Evolutionary conservation across 2,797 vertebrate species (phyloP), one percentile per base, ranked within the genome.

Genomic region (Spinibarbus caldwelli): DNA sequence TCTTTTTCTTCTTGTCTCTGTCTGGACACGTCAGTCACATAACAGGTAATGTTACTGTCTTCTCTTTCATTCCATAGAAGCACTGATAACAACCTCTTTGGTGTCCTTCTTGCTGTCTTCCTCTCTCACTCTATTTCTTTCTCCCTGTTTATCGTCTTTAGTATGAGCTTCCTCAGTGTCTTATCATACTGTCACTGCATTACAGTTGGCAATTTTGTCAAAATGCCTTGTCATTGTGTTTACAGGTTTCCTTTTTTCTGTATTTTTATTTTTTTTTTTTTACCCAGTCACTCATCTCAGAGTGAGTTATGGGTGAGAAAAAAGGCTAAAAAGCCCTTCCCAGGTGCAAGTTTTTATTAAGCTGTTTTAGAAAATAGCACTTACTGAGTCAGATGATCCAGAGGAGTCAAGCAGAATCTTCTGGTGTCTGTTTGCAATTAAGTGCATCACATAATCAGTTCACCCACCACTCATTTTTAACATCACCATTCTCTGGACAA

Each of bases 11-110:
- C 89, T 89, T 82, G 76, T 90, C 76, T 82, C 91, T 95, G 95
- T 95, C 94, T 95, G 94, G 93, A 95, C 94, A 93, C 95, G 94
- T 95, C 94, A 94, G 95, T 95, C 94, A 92, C 92, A 88, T 94
- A 95, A 95, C 93, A 95, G 94, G 95, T 95, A 95, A 94, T 91
- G 92, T 91, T 93, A 88, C 93, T 93, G 91, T 89, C 91, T 91
- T 84, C 57, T 72, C 86, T 90, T 89, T 90, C 88, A 86, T 79
- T 76, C 84, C 70, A 59, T 68, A 70, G 41, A 85, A 86, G 43
- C 84, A 67, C 77, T 41, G 77, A 83, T 87, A 73, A 72, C 75
- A 52, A 52, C 49, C 64, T 81, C 72, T 62, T 73, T 49, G 34
- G 36, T 77, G 45, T 72, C 71, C 59, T 43, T 52, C 31, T 62